A percentile compares a stretch with the other conserved stretches of the same genome.
phyloP scores from a whole-genome alignment of 2,888 invertebrate genomes.

The Trichacis sp. region DNA sequence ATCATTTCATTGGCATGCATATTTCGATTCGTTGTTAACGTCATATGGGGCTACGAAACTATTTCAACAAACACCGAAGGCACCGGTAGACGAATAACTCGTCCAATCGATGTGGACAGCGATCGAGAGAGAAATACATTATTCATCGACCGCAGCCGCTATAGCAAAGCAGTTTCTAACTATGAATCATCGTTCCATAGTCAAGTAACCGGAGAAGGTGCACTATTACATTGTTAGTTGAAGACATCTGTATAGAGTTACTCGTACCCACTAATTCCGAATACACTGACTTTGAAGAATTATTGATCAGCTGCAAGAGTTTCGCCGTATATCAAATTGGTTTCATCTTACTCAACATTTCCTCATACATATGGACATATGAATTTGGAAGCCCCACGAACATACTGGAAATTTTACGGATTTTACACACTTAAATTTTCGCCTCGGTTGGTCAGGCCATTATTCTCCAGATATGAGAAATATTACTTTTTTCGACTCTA shows the following conservation, averaged over 20 bases:
- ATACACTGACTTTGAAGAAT: not conserved
- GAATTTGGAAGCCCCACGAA: too few species aligned
- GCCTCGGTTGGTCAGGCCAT: too few species aligned
- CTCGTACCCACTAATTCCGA: too few species aligned
- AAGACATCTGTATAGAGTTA: not conserved
- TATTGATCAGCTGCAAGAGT: not conserved
- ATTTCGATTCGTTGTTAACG: not conserved
- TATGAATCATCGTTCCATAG: conserved; percentile 5
- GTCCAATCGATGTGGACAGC: conserved; percentile 14
- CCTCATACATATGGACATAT: too few species aligned
- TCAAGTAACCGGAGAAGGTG: not conserved
- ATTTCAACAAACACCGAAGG: conserved; percentile 2
- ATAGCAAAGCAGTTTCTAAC: conserved; percentile 6
- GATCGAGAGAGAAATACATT: conserved; percentile 11
- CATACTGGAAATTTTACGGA: too few species aligned
- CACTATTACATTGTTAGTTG: not conserved
- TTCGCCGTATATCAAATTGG: too few species aligned
- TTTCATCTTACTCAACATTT: too few species aligned
- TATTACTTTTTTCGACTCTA: too few species aligned
- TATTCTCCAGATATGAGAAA: too few species aligned
- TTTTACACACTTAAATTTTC: too few species aligned
- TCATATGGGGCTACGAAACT: not conserved
- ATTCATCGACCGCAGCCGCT: conserved; percentile 4
- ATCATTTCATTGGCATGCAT: too few species aligned
- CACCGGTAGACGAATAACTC: conserved; percentile 9